Percentiles rank a stretch among this genome's conserved stretches.
These are phyloP conservation scores for Conistra vaccinii DNA, from an alignment of 2,888 invertebrate genomes.

Conservation along the genomic window DNA sequence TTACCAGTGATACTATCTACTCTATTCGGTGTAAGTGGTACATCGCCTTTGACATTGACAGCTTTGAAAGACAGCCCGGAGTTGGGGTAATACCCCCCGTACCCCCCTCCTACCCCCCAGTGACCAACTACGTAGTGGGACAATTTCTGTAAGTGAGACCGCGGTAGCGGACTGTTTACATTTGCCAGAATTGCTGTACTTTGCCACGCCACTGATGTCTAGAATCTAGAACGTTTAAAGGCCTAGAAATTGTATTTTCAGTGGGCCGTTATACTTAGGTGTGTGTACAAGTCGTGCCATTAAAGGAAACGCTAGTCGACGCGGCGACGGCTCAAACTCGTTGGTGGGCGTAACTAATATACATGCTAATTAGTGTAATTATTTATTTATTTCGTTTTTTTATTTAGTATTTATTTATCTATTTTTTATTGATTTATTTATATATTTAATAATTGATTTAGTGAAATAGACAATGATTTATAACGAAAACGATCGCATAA, in stretches of 20 bases:
- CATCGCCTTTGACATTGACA: conserved; percentile 52
- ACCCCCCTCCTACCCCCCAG: conserved; percentile 26
- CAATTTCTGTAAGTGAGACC: conserved; percentile 48
- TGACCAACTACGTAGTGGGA: conserved; percentile 44
- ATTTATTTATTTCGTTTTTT: too few relatives aligned
- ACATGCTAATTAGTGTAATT: too few relatives aligned
- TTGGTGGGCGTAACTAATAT: too few relatives aligned
- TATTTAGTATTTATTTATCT: too few relatives aligned
- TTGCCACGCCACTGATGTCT: background rate
- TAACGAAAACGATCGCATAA: too few relatives aligned
- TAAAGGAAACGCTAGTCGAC: too few relatives aligned
- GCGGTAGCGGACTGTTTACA: conserved; percentile 24
- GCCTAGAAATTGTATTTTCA: conserved; percentile 26
- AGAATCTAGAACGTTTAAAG: background rate
- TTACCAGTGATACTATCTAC: conserved; percentile 35
- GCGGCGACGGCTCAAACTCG: too few relatives aligned
- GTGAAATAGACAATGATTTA: too few relatives aligned
- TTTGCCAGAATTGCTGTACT: conserved; percentile 10
- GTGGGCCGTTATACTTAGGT: background rate
- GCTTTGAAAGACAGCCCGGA: conserved; percentile 41
- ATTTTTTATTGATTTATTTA: too few relatives aligned
- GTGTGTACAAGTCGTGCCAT: background rate
- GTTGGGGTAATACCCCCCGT: conserved; percentile 1
- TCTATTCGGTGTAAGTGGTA: conserved; percentile 31
- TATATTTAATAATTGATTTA: too few relatives aligned